Evolutionary conservation across 2,797 vertebrate species (phyloP).

Genomic region (Triplophysa bombifrons): DNA sequence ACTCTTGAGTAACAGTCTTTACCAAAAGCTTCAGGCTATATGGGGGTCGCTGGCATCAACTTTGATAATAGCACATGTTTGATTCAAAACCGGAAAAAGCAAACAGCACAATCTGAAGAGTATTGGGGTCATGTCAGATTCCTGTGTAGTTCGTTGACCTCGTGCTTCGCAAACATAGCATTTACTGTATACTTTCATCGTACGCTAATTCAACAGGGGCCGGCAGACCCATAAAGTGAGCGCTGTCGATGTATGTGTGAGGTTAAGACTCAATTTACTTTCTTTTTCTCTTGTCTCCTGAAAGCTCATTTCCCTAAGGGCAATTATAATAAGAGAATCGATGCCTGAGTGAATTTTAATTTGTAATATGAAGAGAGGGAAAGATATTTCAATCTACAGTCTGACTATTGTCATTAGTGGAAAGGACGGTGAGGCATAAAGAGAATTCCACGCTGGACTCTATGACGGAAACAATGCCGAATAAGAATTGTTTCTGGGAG

Average conservation of each 20-base stretch:
- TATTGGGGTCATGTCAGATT: conserved; percentile 14
- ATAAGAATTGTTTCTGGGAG: not conserved
- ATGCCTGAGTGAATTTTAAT: conserved; percentile 66
- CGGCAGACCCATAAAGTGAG: conserved; percentile 16
- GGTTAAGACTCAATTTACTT: conserved; percentile 58
- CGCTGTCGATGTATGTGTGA: conserved; percentile 48
- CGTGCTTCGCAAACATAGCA: not conserved
- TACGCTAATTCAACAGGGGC: conserved; percentile 38
- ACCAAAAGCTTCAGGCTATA: not conserved
- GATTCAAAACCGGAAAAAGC: not conserved
- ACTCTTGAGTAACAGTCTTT: not conserved
- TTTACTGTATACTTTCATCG: conserved; percentile 6
- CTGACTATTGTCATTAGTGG: conserved; percentile 55
- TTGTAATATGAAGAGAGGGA: conserved; percentile 57
- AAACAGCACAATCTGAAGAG: conserved; percentile 27
- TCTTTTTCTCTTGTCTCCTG: conserved; percentile 45
- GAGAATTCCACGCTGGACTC: conserved; percentile 7
- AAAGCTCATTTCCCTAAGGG: conserved; percentile 59
- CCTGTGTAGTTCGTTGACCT: conserved; percentile 29
- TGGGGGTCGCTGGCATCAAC: not conserved
- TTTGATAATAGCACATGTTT: not conserved
- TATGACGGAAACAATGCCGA: not conserved
- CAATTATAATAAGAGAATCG: conserved; percentile 63
- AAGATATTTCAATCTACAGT: conserved; percentile 60
- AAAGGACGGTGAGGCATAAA: conserved; percentile 28